Evolutionary conservation across 2,888 invertebrate species (phyloP), one percentile per base, ranked within the genome.

Genomic region (Digitonthophagus gazella): DNA sequence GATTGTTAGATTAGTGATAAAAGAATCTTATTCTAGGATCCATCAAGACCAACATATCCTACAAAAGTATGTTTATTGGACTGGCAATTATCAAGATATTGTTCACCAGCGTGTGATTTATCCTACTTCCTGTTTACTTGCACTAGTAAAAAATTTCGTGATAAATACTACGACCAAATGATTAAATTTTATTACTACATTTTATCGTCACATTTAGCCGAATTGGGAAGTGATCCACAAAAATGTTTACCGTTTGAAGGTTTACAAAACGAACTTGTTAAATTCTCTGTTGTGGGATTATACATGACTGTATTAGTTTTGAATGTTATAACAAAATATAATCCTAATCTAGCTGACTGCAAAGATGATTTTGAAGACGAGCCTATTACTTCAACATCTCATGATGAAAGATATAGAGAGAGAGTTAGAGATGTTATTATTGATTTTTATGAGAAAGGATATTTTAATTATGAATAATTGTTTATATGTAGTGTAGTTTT

Each of bases 81-180:
- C 64, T 78, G 76, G 73, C 78, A 78, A 71, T 55, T 78, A 11
- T 65, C 73, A 11, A 71, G 74, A 18, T 69, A 72, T 63, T 74
- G 74, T 6, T 75, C 77, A 0, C 77, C 77, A 0, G 79, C 73
- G 5, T 68, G 76, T 20, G 81, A 81, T 67, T 69, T 81, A 63
- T 69, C 76, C 2, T 80, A 80, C 67, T 73, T 79, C 71, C 67
- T 81, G 4, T 80, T 78, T 68, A 78, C 77, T 2, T 78, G 77
- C 67, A 76, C 77, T n/a, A 72, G 75, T n/a, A 74, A 76, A 16
- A 71, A 75, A 11, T 68, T 78, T 18, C 75, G 80, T 3, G 68
- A 73, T 15, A 64, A 74, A 64, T 70, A 78, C 63, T 80, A 72
- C 57, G 75, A 80, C 15, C 67, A 74, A 5, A 57, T 81, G 14